phyloP scores from a whole-genome alignment of 2,888 invertebrate species.

The Cryptocheilus praepositus region DNA sequence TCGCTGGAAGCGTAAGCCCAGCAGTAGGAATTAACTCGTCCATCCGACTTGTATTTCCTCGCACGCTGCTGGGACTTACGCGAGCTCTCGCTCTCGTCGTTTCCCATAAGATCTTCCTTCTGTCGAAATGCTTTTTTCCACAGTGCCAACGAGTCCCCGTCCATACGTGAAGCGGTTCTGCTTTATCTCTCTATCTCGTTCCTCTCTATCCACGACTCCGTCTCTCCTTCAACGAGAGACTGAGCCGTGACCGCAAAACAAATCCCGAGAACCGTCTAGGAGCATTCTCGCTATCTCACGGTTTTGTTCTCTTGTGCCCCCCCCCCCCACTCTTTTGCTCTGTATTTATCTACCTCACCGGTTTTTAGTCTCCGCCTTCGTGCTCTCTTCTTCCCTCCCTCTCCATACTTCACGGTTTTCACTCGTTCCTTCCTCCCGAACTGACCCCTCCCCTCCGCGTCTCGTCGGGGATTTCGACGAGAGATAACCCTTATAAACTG shows the following conservation, averaged over 20 bases:
- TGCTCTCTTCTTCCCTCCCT: slow-evolving; percentile 7
- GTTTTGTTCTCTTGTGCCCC: not conserved
- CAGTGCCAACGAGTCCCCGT: not conserved
- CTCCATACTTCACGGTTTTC: slow-evolving; percentile 3
- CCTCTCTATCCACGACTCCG: slow-evolving; percentile 20
- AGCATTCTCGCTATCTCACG: slow-evolving; percentile 14
- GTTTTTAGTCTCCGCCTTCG: slow-evolving; percentile 22
- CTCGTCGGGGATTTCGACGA: slow-evolving; percentile 22
- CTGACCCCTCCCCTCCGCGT: not conserved
- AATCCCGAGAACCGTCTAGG: slow-evolving; percentile 46
- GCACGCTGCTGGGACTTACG: too few species aligned
- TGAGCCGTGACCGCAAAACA: slow-evolving; percentile 54
- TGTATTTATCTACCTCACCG: slow-evolving; percentile 20
- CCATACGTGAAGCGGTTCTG: not conserved
- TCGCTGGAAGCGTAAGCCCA: slow-evolving; percentile 22
- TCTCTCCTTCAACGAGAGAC: slow-evolving; percentile 20
- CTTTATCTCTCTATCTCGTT: slow-evolving; percentile 17
- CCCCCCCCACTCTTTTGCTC: slow-evolving; percentile 32
- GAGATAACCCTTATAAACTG: slow-evolving; percentile 72
- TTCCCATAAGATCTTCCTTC: slow-evolving; percentile 44
- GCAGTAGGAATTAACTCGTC: slow-evolving; percentile 40
- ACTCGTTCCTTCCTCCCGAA: not conserved
- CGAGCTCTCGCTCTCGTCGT: too few species aligned
- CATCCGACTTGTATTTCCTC: slow-evolving; percentile 29
- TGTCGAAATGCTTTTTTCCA: slow-evolving; percentile 44